Conservation (phyloP, 2,797 vertebrate species). For the Cuniculus paca region DNA sequence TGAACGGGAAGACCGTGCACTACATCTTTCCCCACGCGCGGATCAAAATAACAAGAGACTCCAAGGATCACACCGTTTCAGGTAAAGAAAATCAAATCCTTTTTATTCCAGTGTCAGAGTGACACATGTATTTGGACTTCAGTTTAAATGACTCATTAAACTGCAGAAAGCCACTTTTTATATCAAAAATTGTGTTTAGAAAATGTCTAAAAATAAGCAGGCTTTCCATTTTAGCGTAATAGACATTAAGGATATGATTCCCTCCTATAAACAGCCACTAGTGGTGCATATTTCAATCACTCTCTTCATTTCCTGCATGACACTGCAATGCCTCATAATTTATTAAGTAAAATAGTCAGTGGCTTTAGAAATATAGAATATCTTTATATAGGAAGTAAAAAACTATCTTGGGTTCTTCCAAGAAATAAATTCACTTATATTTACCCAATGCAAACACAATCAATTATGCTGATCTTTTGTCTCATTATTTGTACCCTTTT, state of each 20-base stretch:
- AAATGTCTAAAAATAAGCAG: conserved; percentile 57
- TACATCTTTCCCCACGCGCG: conserved; percentile 96
- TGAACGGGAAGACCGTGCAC: conserved; percentile 93
- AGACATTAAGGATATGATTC: background rate
- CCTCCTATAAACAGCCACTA: background rate
- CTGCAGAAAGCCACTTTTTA: background rate
- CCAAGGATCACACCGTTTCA: conserved; percentile 97
- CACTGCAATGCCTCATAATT: background rate
- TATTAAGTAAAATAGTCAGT: background rate
- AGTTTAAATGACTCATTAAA: background rate
- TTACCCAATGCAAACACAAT: background rate
- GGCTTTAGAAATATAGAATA: background rate
- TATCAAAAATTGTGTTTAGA: conserved; percentile 1
- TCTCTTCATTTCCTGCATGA: background rate
- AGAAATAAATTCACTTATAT: background rate
- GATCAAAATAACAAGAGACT: conserved; percentile 95
- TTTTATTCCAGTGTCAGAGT: conserved; percentile 50
- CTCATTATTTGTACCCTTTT: background rate
- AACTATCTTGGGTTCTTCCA: background rate
- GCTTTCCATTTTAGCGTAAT: conserved; percentile 10
- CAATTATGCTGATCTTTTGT: background rate
- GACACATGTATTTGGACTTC: conserved; percentile 33
- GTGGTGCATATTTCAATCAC: background rate
- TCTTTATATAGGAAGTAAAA: background rate
- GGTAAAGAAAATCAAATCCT: conserved; percentile 89